Conservation (phyloP, 2,888 invertebrate genomes). For the Drosophila helvetica region DNA sequence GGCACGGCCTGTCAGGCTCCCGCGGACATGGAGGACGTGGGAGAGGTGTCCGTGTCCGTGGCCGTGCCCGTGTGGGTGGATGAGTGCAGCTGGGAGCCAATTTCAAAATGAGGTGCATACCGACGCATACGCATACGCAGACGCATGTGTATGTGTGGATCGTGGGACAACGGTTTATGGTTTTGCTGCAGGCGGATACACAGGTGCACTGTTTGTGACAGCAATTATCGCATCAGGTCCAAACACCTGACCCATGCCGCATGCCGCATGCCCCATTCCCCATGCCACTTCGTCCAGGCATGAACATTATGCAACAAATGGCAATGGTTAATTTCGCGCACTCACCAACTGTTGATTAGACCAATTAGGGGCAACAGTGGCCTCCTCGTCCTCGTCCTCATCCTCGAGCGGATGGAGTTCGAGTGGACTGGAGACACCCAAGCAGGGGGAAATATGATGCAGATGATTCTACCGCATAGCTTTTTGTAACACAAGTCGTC, state of each 20-base stretch:
- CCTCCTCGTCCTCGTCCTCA: neutral
- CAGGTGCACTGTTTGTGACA: slow-evolving; percentile 56
- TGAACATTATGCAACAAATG: slow-evolving; percentile 26
- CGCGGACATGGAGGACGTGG: slow-evolving; percentile 5
- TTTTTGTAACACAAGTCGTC: too few relatives aligned
- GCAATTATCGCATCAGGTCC: slow-evolving; percentile 48
- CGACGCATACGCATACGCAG: neutral
- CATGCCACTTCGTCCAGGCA: neutral
- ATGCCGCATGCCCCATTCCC: neutral
- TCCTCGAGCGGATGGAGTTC: neutral
- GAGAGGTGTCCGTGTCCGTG: neutral
- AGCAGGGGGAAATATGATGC: too few relatives aligned
- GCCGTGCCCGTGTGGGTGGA: slow-evolving; percentile 2
- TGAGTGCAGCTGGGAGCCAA: slow-evolving; percentile 33
- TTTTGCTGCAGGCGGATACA: slow-evolving; percentile 27
- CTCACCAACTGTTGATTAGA: slow-evolving; percentile 34
- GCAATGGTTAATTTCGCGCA: slow-evolving; percentile 34
- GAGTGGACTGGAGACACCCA: neutral
- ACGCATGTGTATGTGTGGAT: slow-evolving; percentile 9
- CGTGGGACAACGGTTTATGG: slow-evolving; percentile 51
- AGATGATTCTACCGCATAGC: too few relatives aligned
- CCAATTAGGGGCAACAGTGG: slow-evolving; percentile 29
- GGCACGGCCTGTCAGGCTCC: slow-evolving; percentile 14
- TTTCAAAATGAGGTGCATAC: slow-evolving; percentile 51
- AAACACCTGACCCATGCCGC: neutral